Conservation (phyloP, 2,888 invertebrate species). For the Leptopterna dolabrata region DNA sequence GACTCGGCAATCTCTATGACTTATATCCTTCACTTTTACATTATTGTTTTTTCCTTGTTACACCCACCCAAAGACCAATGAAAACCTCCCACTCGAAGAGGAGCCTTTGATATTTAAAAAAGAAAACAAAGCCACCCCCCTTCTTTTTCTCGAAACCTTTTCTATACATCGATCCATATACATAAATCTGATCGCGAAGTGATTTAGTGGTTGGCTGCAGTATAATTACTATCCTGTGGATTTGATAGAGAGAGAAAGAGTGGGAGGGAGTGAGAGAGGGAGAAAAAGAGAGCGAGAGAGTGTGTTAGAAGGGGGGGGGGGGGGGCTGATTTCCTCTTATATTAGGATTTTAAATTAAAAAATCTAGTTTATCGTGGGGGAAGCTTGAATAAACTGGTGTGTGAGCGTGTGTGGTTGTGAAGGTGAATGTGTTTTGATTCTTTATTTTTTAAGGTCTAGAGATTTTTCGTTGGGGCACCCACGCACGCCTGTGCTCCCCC, state of each 20-base stretch:
- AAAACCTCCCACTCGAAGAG: background rate
- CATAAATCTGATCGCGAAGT: constrained; percentile 42
- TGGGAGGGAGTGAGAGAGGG: too few species aligned
- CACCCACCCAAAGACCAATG: background rate
- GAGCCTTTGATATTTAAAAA: background rate
- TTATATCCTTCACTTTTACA: background rate
- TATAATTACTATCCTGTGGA: constrained; percentile 11
- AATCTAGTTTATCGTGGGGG: constrained; percentile 27
- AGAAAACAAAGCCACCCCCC: background rate
- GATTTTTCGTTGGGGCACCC: constrained; percentile 3
- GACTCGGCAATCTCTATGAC: background rate
- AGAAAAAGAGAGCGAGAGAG: too few species aligned
- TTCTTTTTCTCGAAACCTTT: constrained; percentile 23
- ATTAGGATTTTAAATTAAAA: constrained; percentile 45
- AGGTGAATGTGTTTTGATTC: background rate
- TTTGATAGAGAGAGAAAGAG: background rate
- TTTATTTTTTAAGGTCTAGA: background rate
- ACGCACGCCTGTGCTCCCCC: background rate
- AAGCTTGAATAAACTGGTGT: background rate
- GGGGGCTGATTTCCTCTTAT: background rate
- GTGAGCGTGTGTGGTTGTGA: background rate
- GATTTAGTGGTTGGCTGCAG: constrained; percentile 23
- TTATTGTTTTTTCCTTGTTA: background rate
- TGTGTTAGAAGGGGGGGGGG: too few species aligned
- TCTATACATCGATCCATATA: constrained; percentile 21